These are phyloP conservation scores for Thaumetopoea pityocampa DNA, from an alignment of 1,140 invertebrate genomes.

Conservation along the genomic window DNA sequence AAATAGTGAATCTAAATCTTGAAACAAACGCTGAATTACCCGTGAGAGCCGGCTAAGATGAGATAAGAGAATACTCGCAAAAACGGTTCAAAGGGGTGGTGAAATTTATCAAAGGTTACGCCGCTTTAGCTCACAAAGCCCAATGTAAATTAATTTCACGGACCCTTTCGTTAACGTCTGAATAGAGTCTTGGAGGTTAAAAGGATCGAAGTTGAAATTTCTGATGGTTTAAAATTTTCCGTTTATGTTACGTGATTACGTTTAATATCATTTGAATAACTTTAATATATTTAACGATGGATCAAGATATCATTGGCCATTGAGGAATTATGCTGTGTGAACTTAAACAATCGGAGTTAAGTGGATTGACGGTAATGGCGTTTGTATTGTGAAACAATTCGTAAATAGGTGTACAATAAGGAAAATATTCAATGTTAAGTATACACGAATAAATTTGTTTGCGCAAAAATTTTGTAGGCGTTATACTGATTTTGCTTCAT, in stretches of 20 bases:
- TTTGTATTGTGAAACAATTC: no score
- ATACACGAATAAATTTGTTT: no score
- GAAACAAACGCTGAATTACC: constrained; percentile 39
- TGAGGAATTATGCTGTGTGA: constrained; percentile 3
- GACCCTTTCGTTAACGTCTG: constrained; percentile 48
- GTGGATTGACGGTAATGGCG: no score
- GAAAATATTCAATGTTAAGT: no score
- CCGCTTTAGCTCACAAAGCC: constrained; percentile 40
- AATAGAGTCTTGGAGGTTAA: constrained; percentile 32
- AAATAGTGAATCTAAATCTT: constrained; percentile 9
- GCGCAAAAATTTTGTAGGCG: no score
- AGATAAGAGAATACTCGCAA: constrained; percentile 42
- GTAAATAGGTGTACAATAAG: no score
- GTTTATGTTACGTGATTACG: no score
- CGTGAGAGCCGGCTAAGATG: constrained; percentile 24
- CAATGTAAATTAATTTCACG: constrained; percentile 64
- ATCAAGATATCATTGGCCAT: no score
- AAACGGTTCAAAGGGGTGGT: constrained; percentile 27
- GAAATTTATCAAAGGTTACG: constrained; percentile 56
- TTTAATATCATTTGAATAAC: no score
- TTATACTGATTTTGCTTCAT: no score
- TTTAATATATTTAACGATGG: no score
- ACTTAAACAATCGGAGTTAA: constrained; percentile 1
- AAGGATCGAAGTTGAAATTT: constrained; percentile 32
- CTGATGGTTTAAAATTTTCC: no score